Evolutionary conservation across 1,140 invertebrate genomes (phyloP), one percentile per base, ranked within the genome.

Genomic region (Zophobas morio): DNA sequence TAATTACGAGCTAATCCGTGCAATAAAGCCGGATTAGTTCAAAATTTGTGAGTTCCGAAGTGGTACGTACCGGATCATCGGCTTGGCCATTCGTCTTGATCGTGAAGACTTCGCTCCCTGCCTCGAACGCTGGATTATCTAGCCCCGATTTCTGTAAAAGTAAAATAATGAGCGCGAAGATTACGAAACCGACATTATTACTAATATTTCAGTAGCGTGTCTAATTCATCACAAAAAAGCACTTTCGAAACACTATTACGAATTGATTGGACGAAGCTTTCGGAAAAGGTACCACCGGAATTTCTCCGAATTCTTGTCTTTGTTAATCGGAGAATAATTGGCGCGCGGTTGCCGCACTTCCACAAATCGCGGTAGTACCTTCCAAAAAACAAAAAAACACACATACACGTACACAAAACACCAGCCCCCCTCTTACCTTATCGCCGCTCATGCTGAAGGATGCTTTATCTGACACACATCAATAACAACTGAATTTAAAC

Each of bases 71-170:
- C 40, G 42, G 0, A 51, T 40, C 74, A 32, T 76, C 46, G 39
- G 53, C n/a, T 8, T 37, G 33, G 20, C 54, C 60, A 32, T 46
- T 66, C 1, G 37, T 42, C 60, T 66, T 66, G 8, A 5, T 20
- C 20, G 20, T 42, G 39, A 66, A 66, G 39, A 66, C 60, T 1
- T 63, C 71, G 33, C 42, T 57, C 3, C 76, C 76, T 1, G 47
- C 34, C 33, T 79, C 54, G 39, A 80, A 80, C 2, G 78, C 71
- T 1, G 78, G 76, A 75, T 83, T 83, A 8, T 84, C 82, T 1
- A 77, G 8, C 6, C 81, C 82, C 20, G 66, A 54, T 66, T 63
- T 74, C 81, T 82, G 57, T 3, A 81, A 81, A 53, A 63, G 37
- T 78, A 72, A 20, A 35, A 57, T 53, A 63, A 66, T 32, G 1